These are phyloP conservation scores for Butastur rufipennis DNA, from an alignment of 2,113 vertebrate genomes.

Conservation along the genomic window DNA sequence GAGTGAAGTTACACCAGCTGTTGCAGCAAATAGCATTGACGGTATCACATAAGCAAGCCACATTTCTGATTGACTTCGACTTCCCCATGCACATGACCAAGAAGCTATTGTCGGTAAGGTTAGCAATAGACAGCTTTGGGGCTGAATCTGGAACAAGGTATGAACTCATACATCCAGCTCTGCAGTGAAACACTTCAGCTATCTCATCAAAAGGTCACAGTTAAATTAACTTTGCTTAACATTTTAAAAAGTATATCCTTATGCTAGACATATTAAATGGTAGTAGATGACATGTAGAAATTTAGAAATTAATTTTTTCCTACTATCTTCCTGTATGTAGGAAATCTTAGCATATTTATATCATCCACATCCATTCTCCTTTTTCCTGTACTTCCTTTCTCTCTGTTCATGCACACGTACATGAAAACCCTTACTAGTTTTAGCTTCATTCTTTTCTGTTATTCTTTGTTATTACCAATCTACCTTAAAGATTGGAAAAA, in stretches of 20 bases:
- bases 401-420: not conserved
- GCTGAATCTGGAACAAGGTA: not conserved
- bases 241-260: not conserved
- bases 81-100: not conserved
- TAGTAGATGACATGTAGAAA: not conserved
- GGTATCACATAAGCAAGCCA: not conserved
- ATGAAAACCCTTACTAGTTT: not conserved
- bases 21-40: not conserved
- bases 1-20: not conserved
- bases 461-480: not conserved
- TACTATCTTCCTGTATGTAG: not conserved
- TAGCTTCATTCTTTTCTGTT: not conserved
- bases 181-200: not conserved
- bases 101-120: not conserved
- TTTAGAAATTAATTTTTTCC: not conserved
- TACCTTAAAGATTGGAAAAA: not conserved
- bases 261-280: not conserved
- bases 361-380: not conserved
- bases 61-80: not conserved
- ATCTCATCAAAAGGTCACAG: not conserved
- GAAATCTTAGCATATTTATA: not conserved
- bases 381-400: not conserved
- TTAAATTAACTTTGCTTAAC: not conserved
- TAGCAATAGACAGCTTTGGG: not conserved
- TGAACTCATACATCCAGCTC: not conserved